Base-by-base conservation (phyloP, 2,797 vertebrate genomes). In the Alcedo atthis region DNA sequence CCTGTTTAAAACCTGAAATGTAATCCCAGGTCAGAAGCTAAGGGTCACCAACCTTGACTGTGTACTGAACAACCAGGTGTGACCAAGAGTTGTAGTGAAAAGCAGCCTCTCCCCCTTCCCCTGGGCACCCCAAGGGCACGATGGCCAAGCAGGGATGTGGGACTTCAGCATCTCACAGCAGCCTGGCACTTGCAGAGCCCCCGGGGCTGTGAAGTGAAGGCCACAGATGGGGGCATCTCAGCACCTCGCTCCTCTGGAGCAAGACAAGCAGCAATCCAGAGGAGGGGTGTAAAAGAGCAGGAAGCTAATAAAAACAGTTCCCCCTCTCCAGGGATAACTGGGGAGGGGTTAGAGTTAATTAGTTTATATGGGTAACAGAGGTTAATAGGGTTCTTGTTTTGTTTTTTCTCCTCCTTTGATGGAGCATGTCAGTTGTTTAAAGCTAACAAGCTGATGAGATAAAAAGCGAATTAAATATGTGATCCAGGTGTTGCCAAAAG, bases 1-100 rank as follows among this genome's bases (percentile, higher is more conserved):
- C 89, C 81, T 5, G 24, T 92, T 93, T 93, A 91, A 94, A 96
- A 96, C 80, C 94, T 94, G 95, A 97, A 98, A 96, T 21, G 26
- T 78, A 96, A 98, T 96, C 95, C 95, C 94, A 96, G 96, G 97
- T 96, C 87, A 87, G 71, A 94, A 97, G 97, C 97, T 96, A 98
- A 94, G 96, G 97, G 97, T 93, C 95, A 75, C 37, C 95, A 92
- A 95, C 90, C 97, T 96, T 94, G 95, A 97, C 96, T 88, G 73
- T 96, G 93, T 95, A 81, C 95, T 81, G 95, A 97, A 98, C 96
- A 97, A 83, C 73, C 97, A 97, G 97, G 97, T 98, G 96, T 95
- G 96, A 78, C 35, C 5, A 48, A 84, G 77, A 67, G 46, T 9
- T 87, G 81, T 30, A 71, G 75, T 57, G 78, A 85, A 93, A 95